phyloP scores from a whole-genome alignment of 2,797 vertebrate genomes.

The Karalla daura region DNA sequence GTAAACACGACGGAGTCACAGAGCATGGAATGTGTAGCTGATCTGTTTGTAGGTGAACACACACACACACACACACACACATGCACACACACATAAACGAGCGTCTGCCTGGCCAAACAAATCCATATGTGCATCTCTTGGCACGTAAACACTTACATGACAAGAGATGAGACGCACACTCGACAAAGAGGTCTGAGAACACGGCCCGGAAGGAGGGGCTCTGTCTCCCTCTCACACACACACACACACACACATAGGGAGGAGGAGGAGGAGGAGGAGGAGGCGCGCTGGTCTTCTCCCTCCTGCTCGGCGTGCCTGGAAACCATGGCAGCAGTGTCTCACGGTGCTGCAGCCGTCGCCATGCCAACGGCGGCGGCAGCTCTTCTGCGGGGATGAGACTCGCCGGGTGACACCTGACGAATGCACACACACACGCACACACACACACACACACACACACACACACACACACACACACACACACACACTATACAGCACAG shows the following conservation, averaged over 20 bases:
- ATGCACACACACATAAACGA: background rate
- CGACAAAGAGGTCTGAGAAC: constrained; percentile 50
- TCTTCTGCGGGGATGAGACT: constrained; percentile 72
- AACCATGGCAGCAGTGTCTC: constrained; percentile 83
- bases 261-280: constrained; percentile 58
- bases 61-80: constrained; percentile 9
- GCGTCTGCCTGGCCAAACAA: constrained; percentile 10
- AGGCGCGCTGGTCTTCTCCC: constrained; percentile 63
- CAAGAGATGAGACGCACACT: constrained; percentile 21
- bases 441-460: constrained; percentile 3
- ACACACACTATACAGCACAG: constrained; percentile 25
- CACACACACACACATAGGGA: constrained; percentile 17
- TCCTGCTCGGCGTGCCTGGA: constrained; percentile 79
- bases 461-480: background rate
- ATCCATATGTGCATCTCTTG: background rate
- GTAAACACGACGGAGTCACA: constrained; percentile 27
- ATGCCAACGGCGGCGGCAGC: constrained; percentile 83
- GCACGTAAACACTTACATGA: constrained; percentile 14
- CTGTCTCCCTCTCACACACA: background rate
- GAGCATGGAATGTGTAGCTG: constrained; percentile 12
- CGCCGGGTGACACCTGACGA: constrained; percentile 78
- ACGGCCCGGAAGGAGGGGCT: constrained; percentile 11
- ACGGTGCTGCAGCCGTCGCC: constrained; percentile 77
- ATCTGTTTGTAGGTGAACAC: constrained; percentile 27
- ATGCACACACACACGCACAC: constrained; percentile 5